These are phyloP conservation scores for Gryllus longicercus DNA, from an alignment of 2,888 invertebrate genomes.

Conservation along the genomic window DNA sequence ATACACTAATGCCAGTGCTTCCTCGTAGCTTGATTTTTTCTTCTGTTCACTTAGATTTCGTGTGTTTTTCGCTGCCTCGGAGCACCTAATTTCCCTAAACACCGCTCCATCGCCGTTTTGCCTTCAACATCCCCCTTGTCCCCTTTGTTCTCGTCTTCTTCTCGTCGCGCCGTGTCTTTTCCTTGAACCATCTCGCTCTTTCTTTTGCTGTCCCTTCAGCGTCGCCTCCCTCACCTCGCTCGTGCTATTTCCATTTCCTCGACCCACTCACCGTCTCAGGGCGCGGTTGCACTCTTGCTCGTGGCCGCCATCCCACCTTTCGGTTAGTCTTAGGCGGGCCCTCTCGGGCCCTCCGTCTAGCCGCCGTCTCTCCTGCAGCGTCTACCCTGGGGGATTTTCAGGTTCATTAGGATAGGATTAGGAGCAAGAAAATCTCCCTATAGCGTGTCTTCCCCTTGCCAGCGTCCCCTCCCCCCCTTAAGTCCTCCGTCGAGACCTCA, in stretches of 20 bases:
- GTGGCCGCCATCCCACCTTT: background rate
- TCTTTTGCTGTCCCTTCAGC: background rate
- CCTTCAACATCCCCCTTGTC: too few relatives aligned
- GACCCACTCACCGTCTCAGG: background rate
- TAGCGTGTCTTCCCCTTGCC: constrained; percentile 20
- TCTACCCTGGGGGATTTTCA: constrained; percentile 30
- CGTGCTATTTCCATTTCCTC: background rate
- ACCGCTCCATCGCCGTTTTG: too few relatives aligned
- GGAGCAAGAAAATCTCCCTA: constrained; percentile 33
- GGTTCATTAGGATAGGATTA: constrained; percentile 36
- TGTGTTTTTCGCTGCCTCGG: too few relatives aligned
- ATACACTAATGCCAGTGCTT: too few relatives aligned
- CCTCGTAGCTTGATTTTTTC: too few relatives aligned
- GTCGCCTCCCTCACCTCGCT: background rate
- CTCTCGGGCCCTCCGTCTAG: background rate
- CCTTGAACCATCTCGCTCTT: background rate
- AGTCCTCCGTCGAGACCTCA: constrained; percentile 22
- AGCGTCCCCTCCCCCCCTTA: constrained; percentile 24
- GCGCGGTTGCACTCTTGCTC: background rate
- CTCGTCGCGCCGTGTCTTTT: background rate
- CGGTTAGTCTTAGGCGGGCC: background rate
- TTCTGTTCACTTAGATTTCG: too few relatives aligned
- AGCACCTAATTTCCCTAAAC: too few relatives aligned
- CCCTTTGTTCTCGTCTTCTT: background rate
- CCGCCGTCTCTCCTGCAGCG: background rate